Conservation (phyloP, 2,113 vertebrate genomes). For the Dromaius novaehollandiae region DNA sequence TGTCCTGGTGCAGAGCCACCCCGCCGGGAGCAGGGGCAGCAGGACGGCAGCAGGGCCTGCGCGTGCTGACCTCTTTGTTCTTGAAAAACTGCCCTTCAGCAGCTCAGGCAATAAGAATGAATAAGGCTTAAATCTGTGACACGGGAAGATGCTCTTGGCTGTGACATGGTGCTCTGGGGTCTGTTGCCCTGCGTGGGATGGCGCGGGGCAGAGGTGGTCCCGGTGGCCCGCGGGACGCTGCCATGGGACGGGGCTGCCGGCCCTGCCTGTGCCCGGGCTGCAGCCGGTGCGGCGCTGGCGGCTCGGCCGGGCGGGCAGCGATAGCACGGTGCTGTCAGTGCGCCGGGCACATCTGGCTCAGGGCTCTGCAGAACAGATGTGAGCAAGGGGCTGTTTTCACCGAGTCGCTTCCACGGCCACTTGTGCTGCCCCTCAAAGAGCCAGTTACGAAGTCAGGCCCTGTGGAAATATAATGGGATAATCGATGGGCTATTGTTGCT, state of each 20-base stretch:
- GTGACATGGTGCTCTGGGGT: background rate
- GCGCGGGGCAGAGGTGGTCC: background rate
- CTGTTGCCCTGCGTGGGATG: background rate
- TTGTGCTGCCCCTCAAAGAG: background rate
- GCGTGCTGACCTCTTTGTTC: slow-evolving; percentile 31
- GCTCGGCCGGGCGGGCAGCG: background rate
- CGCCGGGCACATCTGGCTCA: fast-evolving
- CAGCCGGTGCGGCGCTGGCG: fast-evolving
- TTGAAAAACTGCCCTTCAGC: slow-evolving; percentile 49
- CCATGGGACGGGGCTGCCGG: background rate
- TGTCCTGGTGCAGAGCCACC: background rate
- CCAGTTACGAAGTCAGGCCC: background rate
- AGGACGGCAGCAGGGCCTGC: slow-evolving; percentile 26
- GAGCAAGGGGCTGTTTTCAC: background rate
- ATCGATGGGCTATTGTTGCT: slow-evolving; percentile 65
- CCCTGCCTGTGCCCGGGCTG: background rate
- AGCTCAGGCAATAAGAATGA: slow-evolving; percentile 42
- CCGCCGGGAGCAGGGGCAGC: background rate
- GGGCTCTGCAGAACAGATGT: background rate
- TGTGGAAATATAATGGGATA: slow-evolving; percentile 54
- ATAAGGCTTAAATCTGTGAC: slow-evolving; percentile 46
- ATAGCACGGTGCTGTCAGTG: fast-evolving
- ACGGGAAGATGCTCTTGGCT: fast-evolving
- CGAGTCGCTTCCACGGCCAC: background rate
- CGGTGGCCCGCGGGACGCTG: fast-evolving